Evolutionary conservation across 2,888 invertebrate genomes (phyloP), one percentile per base, ranked within the genome.

Genomic region (Saturnia pavonia): DNA sequence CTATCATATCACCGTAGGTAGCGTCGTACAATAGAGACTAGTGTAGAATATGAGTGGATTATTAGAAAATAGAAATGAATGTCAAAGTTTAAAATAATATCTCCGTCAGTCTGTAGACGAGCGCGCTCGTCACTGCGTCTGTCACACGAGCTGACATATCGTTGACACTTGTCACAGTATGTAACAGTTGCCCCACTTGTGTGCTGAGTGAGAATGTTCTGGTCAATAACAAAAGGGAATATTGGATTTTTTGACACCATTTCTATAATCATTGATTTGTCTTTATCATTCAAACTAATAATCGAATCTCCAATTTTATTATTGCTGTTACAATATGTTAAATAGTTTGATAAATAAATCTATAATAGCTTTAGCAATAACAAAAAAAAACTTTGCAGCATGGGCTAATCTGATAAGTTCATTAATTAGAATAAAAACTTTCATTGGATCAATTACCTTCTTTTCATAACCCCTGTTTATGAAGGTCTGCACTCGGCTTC

Each of bases 41-140:
- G 7, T 48, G 19, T 48, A 48, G 4, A 48, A 48, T 48, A 48
- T 48, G 16, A 14, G 12, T 45, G 45, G 45, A 16, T 45, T 45
- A 60, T 27, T 27, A 27, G 25, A 60, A 60, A 27, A 27, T 60
- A 60, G 25, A 60, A 60, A 60, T 60, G 27, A 60, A 60, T 14
- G 57, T 60, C 57, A 60, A 60, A 60, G 14, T 60, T 60, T 60
- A 27, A 60, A 60, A 60, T 25, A 60, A 60, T 60, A 60, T 60
- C 57, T 27, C 57, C 27, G 57, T 27, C 27, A 60, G 27, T 25
- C 57, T 25, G 27, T 14, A 25, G 57, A 27, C 57, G 14, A 25
- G 57, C 57, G 57, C 57, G 57, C 27, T 60, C 57, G 57, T 60
- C 57, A 60, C 12, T 27, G 57, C 27, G 57, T 60, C 57, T 60